Conservation (phyloP, 1,140 invertebrate genomes). For the Araneus ventricosus region DNA sequence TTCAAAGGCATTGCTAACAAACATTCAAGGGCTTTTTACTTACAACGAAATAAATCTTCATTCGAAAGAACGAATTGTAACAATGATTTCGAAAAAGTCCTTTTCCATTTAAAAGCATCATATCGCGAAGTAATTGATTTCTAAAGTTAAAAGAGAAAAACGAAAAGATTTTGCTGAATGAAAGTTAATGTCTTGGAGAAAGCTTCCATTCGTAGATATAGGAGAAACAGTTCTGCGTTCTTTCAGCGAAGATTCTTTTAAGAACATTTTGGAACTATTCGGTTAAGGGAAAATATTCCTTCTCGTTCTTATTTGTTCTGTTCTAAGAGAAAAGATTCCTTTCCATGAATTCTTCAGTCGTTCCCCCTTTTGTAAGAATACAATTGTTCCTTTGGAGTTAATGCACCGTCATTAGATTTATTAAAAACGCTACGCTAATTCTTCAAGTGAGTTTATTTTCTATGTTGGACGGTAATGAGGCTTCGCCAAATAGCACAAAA, state of each 20-base stretch:
- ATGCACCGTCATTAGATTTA: conserved; percentile 45
- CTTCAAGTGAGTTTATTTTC: conserved; percentile 18
- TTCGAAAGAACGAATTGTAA: not conserved
- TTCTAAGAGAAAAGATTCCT: conserved; percentile 16
- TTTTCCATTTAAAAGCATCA: not conserved
- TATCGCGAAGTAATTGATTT: conserved; percentile 3
- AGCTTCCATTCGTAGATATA: not conserved
- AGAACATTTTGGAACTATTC: not conserved
- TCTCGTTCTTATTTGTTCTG: conserved; percentile 2
- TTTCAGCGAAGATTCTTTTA: not conserved
- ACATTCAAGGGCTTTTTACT: not conserved
- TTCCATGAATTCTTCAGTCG: not conserved
- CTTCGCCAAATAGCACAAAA: conserved; percentile 10
- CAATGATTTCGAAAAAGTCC: conserved; percentile 16
- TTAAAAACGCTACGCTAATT: conserved; percentile 33
- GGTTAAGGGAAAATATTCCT: conserved; percentile 11
- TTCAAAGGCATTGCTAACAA: not conserved
- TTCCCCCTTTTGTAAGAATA: conserved; percentile 8
- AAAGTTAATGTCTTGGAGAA: conserved; percentile 26
- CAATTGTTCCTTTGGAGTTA: conserved; percentile 20
- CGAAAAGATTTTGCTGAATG: not conserved
- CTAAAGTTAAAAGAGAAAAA: not conserved
- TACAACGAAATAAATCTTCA: not conserved
- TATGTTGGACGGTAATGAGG: conserved; percentile 19
- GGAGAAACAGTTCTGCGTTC: not conserved